Evolutionary conservation across 35 echinoderm and acorn worm species (phyloP).

Genomic region (Apostichopus californicus): DNA sequence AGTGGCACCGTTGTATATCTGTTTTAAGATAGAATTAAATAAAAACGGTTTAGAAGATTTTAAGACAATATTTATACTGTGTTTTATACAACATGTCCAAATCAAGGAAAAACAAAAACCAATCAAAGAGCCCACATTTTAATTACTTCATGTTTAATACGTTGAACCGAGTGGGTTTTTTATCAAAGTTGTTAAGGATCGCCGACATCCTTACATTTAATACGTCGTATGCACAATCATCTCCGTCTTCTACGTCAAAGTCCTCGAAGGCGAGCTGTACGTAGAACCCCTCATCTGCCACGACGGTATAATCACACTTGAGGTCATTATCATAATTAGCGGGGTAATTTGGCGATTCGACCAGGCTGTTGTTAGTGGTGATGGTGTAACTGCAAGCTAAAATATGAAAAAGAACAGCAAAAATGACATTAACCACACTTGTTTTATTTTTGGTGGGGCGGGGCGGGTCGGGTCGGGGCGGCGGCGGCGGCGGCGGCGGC

Average conservation of each 20-base stretch:
- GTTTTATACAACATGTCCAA: no score
- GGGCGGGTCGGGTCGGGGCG: no score
- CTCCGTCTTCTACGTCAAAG: conserved; percentile 21
- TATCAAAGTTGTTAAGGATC: no score
- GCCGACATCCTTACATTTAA: conserved; percentile 14
- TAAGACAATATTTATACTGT: no score
- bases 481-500: no score
- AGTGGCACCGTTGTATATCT: conserved; percentile 20
- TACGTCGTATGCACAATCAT: conserved; percentile 22
- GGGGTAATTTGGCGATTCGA: conserved; percentile 38
- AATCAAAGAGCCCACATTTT: not conserved
- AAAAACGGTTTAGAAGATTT: no score
- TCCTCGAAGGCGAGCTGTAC: conserved; percentile 13
- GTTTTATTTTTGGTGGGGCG: not conserved
- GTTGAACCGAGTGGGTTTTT: no score
- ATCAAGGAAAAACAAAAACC: no score
- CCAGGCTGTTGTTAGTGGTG: conserved; percentile 2
- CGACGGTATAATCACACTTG: conserved; percentile 14
- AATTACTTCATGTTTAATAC: not conserved
- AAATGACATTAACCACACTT: not conserved
- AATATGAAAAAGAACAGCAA: not conserved
- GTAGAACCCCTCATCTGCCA: not conserved
- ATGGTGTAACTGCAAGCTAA: conserved; percentile 39
- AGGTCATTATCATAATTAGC: conserved; percentile 22
- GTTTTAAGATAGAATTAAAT: not conserved